These are phyloP conservation scores for Trachops cirrhosus DNA, from an alignment of 2,797 vertebrate species.

Conservation along the genomic window DNA sequence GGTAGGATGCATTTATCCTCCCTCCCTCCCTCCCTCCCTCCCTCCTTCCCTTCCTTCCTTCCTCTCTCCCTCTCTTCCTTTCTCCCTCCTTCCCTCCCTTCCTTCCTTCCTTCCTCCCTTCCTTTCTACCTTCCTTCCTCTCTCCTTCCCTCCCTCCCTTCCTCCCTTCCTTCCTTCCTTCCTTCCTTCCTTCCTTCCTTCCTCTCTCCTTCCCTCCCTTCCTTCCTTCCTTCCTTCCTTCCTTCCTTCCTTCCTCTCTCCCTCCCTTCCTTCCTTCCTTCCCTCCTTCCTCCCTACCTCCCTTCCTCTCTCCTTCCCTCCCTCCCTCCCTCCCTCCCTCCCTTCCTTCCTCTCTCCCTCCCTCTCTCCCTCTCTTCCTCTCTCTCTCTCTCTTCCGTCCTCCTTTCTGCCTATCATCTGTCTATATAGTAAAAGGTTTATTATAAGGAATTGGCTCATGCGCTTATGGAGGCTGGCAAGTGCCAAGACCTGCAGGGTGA, in stretches of 20 bases:
- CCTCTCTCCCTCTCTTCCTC: too few species aligned
- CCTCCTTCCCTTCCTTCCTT: too few species aligned
- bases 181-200: too few species aligned
- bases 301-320: too few species aligned
- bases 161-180: too few species aligned
- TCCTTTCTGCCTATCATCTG: not conserved
- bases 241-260: too few species aligned
- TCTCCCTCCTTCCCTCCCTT: rapidly evolving
- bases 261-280: not conserved
- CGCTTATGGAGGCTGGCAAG: not conserved
- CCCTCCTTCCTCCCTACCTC: too few species aligned
- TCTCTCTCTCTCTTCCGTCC: not conserved
- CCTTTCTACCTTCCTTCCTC: too few species aligned
- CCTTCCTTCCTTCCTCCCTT: not conserved
- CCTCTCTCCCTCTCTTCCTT: too few species aligned
- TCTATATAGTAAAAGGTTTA: not conserved
- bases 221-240: not conserved
- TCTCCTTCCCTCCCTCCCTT: too few species aligned
- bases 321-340: too few species aligned
- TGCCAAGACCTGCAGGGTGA: not conserved
- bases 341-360: too few species aligned
- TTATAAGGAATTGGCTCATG: not conserved
- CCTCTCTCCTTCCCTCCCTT: rapidly evolving
- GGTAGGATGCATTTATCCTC: not conserved
- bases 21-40: not conserved